Evolutionary conservation across 2,888 invertebrate species (phyloP).

Genomic region (Lissonota sp.): DNA sequence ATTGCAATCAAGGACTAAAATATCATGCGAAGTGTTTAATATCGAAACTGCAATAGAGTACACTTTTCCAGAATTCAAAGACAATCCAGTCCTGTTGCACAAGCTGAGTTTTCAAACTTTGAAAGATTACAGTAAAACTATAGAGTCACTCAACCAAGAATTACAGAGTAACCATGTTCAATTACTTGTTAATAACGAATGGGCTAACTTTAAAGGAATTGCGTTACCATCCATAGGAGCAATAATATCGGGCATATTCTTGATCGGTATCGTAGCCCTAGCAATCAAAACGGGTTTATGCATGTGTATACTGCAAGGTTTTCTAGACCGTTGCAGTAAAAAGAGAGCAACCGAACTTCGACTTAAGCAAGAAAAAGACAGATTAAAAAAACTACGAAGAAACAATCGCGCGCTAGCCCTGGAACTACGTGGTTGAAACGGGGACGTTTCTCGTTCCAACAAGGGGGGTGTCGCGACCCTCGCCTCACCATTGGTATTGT

Average conservation of each 20-base stretch:
- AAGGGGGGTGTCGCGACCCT: slow-evolving; percentile 7
- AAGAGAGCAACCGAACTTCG: slow-evolving; percentile 18
- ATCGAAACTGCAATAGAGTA: slow-evolving; percentile 3
- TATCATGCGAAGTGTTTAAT: neutral
- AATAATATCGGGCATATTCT: slow-evolving; percentile 10
- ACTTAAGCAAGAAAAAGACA: slow-evolving; percentile 9
- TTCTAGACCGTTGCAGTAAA: slow-evolving; percentile 8
- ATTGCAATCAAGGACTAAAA: slow-evolving; percentile 23
- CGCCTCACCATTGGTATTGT: neutral
- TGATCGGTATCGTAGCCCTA: neutral
- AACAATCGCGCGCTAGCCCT: slow-evolving; percentile 9
- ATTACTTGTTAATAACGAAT: slow-evolving; percentile 27
- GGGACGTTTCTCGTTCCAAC: slow-evolving; percentile 23
- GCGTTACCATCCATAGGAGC: slow-evolving; percentile 13
- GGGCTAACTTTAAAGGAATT: slow-evolving; percentile 31
- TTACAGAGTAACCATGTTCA: slow-evolving; percentile 3
- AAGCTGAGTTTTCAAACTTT: slow-evolving; percentile 17
- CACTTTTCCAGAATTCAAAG: neutral
- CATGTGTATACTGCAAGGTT: slow-evolving; percentile 6
- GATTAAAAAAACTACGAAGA: slow-evolving; percentile 19
- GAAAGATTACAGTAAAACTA: slow-evolving; percentile 31
- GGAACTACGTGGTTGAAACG: slow-evolving; percentile 6
- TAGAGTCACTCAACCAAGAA: slow-evolving; percentile 6
- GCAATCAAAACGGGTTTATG: slow-evolving; percentile 19
- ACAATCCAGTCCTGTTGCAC: slow-evolving; percentile 2